phyloP scores from a whole-genome alignment of 53 echinoderm and acorn worm genomes.

The Echinarachnius parma region DNA sequence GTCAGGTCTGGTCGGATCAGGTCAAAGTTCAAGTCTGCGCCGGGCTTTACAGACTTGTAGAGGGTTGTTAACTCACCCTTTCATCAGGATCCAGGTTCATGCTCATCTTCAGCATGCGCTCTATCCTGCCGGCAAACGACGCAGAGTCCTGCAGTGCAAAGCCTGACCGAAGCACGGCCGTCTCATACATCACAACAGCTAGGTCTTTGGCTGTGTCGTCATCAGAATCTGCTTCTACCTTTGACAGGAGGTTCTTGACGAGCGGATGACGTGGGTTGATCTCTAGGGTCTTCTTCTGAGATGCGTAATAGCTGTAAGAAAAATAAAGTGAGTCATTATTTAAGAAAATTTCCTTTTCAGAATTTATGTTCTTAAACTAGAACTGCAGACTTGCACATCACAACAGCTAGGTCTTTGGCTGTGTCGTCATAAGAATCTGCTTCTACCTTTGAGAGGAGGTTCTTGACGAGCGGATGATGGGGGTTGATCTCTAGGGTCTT shows the following conservation, averaged over 20 bases:
- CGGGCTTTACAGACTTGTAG: not conserved
- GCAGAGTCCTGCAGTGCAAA: constrained; percentile 75
- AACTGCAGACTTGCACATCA: too few relatives aligned
- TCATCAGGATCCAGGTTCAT: constrained; percentile 84
- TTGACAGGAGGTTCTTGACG: constrained; percentile 66
- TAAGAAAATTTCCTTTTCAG: too few relatives aligned
- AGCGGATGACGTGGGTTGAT: constrained; percentile 94
- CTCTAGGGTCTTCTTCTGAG: constrained; percentile 95
- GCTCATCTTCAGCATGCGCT: constrained; percentile 87
- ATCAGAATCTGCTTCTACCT: constrained; percentile 76
- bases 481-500: constrained; percentile 95
- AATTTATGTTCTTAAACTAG: too few relatives aligned
- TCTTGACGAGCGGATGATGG: constrained; percentile 85
- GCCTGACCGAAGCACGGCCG: constrained; percentile 92
- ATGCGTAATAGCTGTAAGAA: constrained; percentile 88
- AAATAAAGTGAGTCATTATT: too few relatives aligned
- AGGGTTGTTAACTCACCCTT: constrained; percentile 41
- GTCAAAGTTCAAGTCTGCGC: not conserved
- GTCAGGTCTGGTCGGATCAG: too few relatives aligned
- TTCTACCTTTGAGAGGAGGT: constrained; percentile 69
- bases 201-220: constrained; percentile 86
- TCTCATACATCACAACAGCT: constrained; percentile 89
- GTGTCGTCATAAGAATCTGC: constrained; percentile 73
- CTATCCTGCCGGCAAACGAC: constrained; percentile 81
- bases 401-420: constrained; percentile 83